Evolutionary conservation across 2,888 invertebrate species (phyloP).

Genomic region (Abrostola tripartita): DNA sequence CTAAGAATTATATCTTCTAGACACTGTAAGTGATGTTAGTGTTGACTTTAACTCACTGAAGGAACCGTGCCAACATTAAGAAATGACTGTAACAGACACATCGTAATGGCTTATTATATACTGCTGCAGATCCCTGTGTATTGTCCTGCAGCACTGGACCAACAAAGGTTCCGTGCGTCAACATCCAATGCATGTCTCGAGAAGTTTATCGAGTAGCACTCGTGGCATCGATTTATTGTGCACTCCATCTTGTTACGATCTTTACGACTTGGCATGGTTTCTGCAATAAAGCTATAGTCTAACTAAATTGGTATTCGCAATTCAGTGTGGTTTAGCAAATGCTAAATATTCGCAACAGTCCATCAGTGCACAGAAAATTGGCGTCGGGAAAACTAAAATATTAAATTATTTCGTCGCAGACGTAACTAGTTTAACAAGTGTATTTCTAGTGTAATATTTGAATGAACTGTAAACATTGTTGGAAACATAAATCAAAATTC

Average conservation of each 20-base stretch:
- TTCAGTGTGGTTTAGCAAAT: constrained; percentile 41
- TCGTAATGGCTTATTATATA: constrained; percentile 7
- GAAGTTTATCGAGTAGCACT: constrained; percentile 47
- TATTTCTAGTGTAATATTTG: constrained; percentile 10
- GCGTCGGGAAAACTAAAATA: constrained; percentile 22
- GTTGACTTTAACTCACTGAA: background rate
- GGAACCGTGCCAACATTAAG: constrained; percentile 22
- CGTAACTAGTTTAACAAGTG: constrained; percentile 3
- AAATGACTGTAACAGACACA: constrained; percentile 10
- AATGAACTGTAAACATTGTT: constrained; percentile 13
- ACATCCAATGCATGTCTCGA: constrained; percentile 38
- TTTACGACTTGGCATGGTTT: constrained; percentile 78
- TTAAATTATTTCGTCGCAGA: background rate
- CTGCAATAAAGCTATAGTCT: constrained; percentile 62
- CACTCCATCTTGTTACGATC: constrained; percentile 60
- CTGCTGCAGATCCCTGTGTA: constrained; percentile 4
- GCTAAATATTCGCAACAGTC: constrained; percentile 9
- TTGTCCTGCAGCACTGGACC: constrained; percentile 4
- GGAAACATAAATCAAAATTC: constrained; percentile 14
- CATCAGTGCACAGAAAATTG: constrained; percentile 19
- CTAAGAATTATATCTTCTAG: constrained; percentile 6
- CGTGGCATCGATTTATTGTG: constrained; percentile 53
- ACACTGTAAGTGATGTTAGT: constrained; percentile 1
- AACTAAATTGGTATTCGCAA: constrained; percentile 51
- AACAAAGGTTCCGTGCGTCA: constrained; percentile 32